Evolutionary conservation across 2,888 invertebrate species (phyloP), one percentile per base, ranked within the genome.

Genomic region (Gandaritis pyraliata): DNA sequence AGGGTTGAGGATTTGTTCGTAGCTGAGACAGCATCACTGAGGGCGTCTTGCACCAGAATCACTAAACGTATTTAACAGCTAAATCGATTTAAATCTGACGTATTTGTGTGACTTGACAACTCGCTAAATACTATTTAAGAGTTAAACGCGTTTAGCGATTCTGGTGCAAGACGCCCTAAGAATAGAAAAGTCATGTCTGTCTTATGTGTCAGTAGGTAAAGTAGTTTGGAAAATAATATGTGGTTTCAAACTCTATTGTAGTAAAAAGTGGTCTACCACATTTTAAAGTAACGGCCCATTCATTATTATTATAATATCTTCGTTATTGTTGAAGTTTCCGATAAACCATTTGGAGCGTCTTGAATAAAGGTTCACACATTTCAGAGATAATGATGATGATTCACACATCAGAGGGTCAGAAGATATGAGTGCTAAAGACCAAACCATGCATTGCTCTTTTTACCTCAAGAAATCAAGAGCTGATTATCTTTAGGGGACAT

Each of bases 321-420:
- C 30, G 38, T 48, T 23, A 59, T 59, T 61, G 55, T 39, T 58
- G 41, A 45, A n/a, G 51, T 48, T 59, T 63, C 41, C 58, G 29
- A 63, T 52, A 49, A 46, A 49, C 51, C 45, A 52, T 54, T 52
- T 36, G 23, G 52, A 43, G 6, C 49, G 56, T 59, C 65, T 52
- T 61, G 59, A 61, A 59, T 67, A 58, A 65, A 58, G 61, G 41
- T 57, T 50, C 47, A 51, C 63, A 64, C 60, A 56, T 62, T 62
- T 46, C 56, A 56, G 59, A 51, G 57, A 49, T 65, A 66, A 64
- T 59, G 56, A 51, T 54, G 56, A 63, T 66, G 64, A 58, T 66
- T 69, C 69, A 68, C 71, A 68, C 46, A 15, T 41, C 43, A 43
- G 16, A 43, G 43, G 10, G 1, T 41, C 7, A 15, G 16, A 43